Percentiles rank a stretch among this genome's conserved stretches.
Evolutionary conservation across 1,140 invertebrate species (phyloP).

Genomic region (Drosophila dunni): DNA sequence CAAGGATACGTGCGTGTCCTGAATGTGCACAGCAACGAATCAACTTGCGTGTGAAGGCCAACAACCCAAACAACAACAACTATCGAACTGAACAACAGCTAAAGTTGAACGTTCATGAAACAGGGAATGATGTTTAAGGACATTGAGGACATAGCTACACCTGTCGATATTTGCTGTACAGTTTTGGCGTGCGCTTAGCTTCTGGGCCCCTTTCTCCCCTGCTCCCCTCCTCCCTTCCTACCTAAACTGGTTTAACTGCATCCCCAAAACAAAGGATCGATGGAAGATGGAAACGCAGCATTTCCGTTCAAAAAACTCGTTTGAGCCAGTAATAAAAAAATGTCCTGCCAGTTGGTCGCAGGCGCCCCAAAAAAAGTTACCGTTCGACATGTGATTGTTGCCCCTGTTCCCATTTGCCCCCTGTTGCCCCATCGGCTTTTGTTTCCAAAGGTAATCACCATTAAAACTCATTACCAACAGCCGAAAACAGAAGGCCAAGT

Average conservation of each 20-base stretch:
- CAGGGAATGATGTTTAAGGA: conserved; percentile 70
- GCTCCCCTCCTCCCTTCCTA: not conserved
- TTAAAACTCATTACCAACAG: conserved; percentile 76
- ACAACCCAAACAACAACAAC: conserved; percentile 28
- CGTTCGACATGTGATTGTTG: conserved; percentile 20
- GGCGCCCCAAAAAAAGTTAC: conserved; percentile 20
- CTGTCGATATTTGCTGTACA: conserved; percentile 78
- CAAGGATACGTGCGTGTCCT: conserved; percentile 76
- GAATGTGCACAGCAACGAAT: conserved; percentile 46
- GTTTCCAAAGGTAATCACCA: conserved; percentile 68
- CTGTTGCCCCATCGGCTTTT: not conserved
- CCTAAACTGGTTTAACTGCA: conserved; percentile 32
- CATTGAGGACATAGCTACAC: conserved; percentile 72
- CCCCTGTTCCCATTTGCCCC: not conserved
- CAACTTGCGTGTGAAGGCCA: conserved; percentile 77
- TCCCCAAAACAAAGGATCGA: conserved; percentile 28
- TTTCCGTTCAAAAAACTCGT: conserved; percentile 52
- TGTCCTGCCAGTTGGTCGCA: conserved; percentile 38
- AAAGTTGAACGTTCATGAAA: conserved; percentile 42
- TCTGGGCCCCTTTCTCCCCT: not conserved
- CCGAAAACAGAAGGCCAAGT: conserved; percentile 33
- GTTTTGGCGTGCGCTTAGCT: conserved; percentile 71
- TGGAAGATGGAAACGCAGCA: conserved; percentile 40
- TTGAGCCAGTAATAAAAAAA: conserved; percentile 19
- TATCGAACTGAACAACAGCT: conserved; percentile 11